A percentile compares a stretch with the other conserved stretches of the same genome.
phyloP scores from a whole-genome alignment of 2,113 vertebrate genomes.

The Crotophaga sulcirostris region DNA sequence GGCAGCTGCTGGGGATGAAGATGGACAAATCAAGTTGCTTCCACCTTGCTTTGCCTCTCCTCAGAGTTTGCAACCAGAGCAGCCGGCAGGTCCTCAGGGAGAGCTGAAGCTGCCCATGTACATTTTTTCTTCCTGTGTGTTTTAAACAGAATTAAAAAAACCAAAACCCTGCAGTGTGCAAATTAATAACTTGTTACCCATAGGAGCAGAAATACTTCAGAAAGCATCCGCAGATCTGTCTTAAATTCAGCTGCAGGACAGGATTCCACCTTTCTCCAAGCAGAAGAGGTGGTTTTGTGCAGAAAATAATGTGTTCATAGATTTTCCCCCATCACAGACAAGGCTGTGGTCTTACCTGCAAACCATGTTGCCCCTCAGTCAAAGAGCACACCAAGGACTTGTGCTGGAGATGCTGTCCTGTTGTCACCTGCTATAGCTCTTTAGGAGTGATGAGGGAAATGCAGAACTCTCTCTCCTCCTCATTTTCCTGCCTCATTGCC shows the following conservation, averaged over 20 bases:
- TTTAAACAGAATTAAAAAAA: background rate
- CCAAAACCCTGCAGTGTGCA: background rate
- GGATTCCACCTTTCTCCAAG: background rate
- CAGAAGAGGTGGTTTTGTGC: background rate
- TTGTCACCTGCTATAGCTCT: background rate
- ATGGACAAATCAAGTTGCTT: background rate
- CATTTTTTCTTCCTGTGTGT: background rate
- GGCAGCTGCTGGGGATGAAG: background rate
- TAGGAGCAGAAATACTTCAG: background rate
- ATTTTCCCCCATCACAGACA: background rate
- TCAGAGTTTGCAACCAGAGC: background rate
- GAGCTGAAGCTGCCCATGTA: background rate
- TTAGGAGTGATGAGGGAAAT: background rate
- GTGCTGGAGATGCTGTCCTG: background rate
- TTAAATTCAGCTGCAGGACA: background rate
- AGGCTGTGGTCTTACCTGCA: constrained; percentile 21
- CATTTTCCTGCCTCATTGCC: background rate
- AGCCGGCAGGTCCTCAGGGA: background rate
- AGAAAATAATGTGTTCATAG: background rate
- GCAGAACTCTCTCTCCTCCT: background rate
- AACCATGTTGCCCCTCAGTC: accelerated
- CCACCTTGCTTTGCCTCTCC: background rate
- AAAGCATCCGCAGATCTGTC: background rate
- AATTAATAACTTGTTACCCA: background rate
- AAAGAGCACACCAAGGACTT: background rate